phyloP scores from a whole-genome alignment of 1,140 invertebrate genomes.

The Apis laboriosa region DNA sequence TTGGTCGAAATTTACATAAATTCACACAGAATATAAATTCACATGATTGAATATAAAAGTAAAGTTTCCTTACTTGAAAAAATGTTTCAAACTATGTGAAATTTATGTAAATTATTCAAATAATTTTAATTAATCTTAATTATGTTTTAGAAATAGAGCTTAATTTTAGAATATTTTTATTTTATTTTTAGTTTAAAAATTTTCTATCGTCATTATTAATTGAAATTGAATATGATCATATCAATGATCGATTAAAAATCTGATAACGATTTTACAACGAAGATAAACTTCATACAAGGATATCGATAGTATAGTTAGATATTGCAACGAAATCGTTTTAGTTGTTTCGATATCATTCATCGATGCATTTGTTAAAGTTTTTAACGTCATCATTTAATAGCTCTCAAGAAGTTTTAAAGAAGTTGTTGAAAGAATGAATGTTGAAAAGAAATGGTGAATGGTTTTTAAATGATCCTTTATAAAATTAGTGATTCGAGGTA shows the following conservation, averaged over 20 bases:
- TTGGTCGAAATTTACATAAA: too few species aligned
- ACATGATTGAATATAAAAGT: too few species aligned
- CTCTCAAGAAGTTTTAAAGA: neutral
- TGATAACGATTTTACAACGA: slow-evolving; percentile 17
- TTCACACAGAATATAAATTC: too few species aligned
- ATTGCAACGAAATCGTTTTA: neutral
- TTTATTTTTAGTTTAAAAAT: neutral
- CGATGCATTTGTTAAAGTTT: neutral
- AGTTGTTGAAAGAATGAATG: too few species aligned
- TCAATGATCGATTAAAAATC: slow-evolving; percentile 15
- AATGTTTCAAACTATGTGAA: too few species aligned
- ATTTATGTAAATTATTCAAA: too few species aligned
- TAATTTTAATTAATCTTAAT: too few species aligned
- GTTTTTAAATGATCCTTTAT: neutral
- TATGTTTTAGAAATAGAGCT: too few species aligned
- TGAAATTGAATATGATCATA: neutral
- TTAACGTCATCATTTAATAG: neutral
- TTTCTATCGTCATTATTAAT: neutral
- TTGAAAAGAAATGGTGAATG: too few species aligned
- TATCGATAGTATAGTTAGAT: neutral
- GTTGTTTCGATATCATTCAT: neutral
- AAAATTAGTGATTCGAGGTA: neutral
- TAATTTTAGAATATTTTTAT: neutral
- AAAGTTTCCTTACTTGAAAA: too few species aligned
- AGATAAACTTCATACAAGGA: slow-evolving; percentile 5